Base-by-base conservation (phyloP, 2,888 invertebrate species). In the Pseudolycoriella hygida region DNA sequence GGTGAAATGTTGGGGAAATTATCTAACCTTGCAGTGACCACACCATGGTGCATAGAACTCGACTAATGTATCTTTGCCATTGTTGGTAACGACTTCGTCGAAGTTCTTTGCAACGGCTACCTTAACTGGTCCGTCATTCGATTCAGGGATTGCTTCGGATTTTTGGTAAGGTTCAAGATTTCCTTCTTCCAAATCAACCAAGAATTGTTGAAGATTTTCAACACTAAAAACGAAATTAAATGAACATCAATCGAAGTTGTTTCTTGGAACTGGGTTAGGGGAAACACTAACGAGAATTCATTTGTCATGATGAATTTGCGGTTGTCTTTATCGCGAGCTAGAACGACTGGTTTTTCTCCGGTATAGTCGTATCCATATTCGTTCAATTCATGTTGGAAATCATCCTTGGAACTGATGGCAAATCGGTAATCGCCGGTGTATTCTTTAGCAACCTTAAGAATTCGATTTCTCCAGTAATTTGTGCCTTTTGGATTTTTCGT, bases 11-110 rank as follows among this genome's bases (percentile, higher is more conserved):
- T 25, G 25, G 8, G n/a, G n/a, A n/a, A n/a, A n/a, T n/a, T n/a
- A n/a, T n/a, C n/a, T n/a, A n/a, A n/a, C n/a, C 68, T 98, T 97
- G 72, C 98, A 99, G 61, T 98, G 97, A 53, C 97, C 96, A 64
- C 93, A 94, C 96, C 96, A 97, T 1, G 96, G 96, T 31, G 97
- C 97, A 66, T 98, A 98, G 71, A 98, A 98, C 69, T 99, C 97
- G 53, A 98, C 76, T 39, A 99, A 73, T 2, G 89, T 88, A 62
- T 99, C 98, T 60, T 90, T 84, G 30, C 73, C 84, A 55, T 87
- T 84, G 60, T 97, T 84, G 2, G 77, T 79, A 1, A 98, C 90
- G 46, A 94, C 70, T 46, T 96, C 87, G 60, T 94, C 85, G 68
- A 97, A 98, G 72, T 96, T 98, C 69, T 90, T 90, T 50, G 83